phyloP scores from a whole-genome alignment of 2,113 vertebrate species.

The Thunnus thynnus region DNA sequence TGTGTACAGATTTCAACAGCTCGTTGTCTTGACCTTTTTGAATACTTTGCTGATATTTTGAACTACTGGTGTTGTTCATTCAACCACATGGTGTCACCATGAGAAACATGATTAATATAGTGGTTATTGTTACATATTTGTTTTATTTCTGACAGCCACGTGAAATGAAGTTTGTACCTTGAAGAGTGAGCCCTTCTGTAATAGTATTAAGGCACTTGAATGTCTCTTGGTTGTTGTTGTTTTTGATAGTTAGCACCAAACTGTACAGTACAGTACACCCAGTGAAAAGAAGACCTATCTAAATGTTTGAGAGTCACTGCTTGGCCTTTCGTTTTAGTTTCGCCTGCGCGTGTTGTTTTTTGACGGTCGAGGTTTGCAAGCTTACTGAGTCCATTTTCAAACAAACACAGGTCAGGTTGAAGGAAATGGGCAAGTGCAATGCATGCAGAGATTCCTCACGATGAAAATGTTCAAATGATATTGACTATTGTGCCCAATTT shows the following conservation, averaged over 20 bases:
- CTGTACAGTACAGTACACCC: conserved; percentile 84
- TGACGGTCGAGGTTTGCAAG: conserved; percentile 44
- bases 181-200: conserved; percentile 81
- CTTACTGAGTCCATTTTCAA: conserved; percentile 71
- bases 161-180: conserved; percentile 79
- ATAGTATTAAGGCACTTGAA: conserved; percentile 82
- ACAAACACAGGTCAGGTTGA: conserved; percentile 75
- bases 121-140: conserved; percentile 76
- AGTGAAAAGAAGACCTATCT: conserved; percentile 79
- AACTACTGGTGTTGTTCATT: conserved; percentile 83
- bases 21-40: conserved; percentile 78
- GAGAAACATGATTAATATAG: conserved; percentile 69
- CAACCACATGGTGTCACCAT: conserved; percentile 73
- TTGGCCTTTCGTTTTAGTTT: conserved; percentile 72
- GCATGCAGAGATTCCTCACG: conserved; percentile 86
- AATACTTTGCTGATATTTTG: conserved; percentile 87
- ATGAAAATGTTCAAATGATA: conserved; percentile 71
- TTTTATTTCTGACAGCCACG: conserved; percentile 71
- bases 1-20: conserved; percentile 82
- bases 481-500: conserved; percentile 78
- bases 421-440: conserved; percentile 85
- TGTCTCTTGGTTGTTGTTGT: conserved; percentile 84
- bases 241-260: conserved; percentile 84
- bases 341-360: conserved; percentile 68
- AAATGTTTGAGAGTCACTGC: conserved; percentile 78